Base-by-base conservation (phyloP, 2,113 vertebrate species). In the Verasper variegatus region DNA sequence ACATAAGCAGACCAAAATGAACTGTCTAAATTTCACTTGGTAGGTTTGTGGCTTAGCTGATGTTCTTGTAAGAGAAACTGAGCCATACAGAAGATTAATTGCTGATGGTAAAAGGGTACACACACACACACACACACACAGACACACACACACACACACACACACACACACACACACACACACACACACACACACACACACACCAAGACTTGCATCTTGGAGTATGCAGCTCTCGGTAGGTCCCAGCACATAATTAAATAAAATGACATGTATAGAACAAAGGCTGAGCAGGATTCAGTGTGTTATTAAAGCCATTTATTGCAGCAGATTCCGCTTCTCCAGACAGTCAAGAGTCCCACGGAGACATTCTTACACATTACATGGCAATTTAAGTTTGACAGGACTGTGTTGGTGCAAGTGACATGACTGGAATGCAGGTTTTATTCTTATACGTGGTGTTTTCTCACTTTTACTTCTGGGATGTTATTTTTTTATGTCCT, bases 231-330 rank as follows among this genome's bases (percentile, higher is more conserved):
- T 67, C 52, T 67, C 62, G 4, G 59, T 80, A 73, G 76, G 70
- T 88, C 68, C 31, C 52, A 65, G 63, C 56, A 76, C 51, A 72
- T 86, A 84, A 88, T 91, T 88, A 83, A 78, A 86, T 86, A 86
- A 73, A 64, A 74, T 76, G 80, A 49, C 75, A 68, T 60, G 20
- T 86, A 62, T 71, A 81, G 71, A 89, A 80, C 70, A 81, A 78
- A 57, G 52, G 55, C 67, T 60, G 74, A 82, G 65, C 60, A 75
- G 66, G 68, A 84, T 78, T 76, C 67, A 74, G 20, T 83, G 42
- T 78, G 62, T 90, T 92, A 90, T 90, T 88, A 87, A 91, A 91
- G 74, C 82, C 81, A 83, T 92, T 89, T 85, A 87, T 87, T 82
- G 71, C 23, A 67, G 51, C 18, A 60, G 52, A 62, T 81, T 75